Percentiles rank a stretch among this genome's conserved stretches.
Evolutionary conservation across 2,888 invertebrate genomes (phyloP).

Genomic region (Leucophenga montana): DNA sequence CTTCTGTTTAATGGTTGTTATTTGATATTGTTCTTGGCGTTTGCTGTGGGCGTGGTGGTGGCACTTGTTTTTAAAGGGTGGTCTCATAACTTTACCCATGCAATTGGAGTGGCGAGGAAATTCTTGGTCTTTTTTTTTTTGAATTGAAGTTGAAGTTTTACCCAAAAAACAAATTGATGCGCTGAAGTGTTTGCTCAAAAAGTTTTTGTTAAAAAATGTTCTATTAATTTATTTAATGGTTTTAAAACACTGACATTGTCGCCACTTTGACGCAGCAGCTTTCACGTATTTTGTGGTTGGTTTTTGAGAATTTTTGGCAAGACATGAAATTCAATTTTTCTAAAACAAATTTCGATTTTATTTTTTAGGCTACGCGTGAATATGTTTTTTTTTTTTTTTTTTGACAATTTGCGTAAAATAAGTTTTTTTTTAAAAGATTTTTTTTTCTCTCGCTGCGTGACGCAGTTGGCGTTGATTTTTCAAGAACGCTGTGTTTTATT

Average conservation of each 20-base stretch:
- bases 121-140: not conserved
- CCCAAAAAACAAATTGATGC: not conserved
- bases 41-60: conserved; percentile 51
- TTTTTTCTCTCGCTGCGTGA: conserved; percentile 21
- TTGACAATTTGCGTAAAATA: conserved; percentile 46
- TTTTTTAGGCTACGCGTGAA: too few relatives aligned
- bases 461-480: conserved; percentile 3
- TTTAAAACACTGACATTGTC: conserved; percentile 40
- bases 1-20: conserved; percentile 55
- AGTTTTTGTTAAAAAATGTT: conserved; percentile 21
- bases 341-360: conserved; percentile 52
- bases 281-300: conserved; percentile 35
- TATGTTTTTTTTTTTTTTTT: conserved; percentile 31
- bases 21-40: conserved; percentile 40
- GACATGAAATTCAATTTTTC: conserved; percentile 51
- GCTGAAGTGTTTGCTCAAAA: not conserved
- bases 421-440: conserved; percentile 22
- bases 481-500: not conserved
- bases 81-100: conserved; percentile 71
- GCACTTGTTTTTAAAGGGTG: conserved; percentile 49
- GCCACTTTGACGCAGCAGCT: conserved; percentile 44
- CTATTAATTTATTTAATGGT: conserved; percentile 18
- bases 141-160: not conserved
- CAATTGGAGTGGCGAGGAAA: conserved; percentile 44
- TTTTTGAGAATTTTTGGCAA: conserved; percentile 47